Percentiles rank a stretch among this genome's conserved stretches.
These are phyloP conservation scores for Brachyrhaphis roseni DNA, from an alignment of 2,797 vertebrate species.

Conservation along the genomic window DNA sequence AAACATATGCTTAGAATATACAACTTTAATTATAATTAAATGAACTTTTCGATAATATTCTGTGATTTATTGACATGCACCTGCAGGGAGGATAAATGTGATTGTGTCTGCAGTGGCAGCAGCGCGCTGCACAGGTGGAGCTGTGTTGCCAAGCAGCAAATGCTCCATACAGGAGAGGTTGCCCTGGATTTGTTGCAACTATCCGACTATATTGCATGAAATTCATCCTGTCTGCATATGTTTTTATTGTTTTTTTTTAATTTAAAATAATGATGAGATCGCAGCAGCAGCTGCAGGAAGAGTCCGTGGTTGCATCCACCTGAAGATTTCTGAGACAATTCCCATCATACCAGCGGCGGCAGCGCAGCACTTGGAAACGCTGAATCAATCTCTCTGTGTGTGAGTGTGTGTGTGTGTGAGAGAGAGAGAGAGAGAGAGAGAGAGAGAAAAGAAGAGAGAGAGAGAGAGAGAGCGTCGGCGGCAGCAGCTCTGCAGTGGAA, in stretches of 20 bases:
- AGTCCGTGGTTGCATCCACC: slow-evolving; percentile 67
- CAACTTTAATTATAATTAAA: neutral
- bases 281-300: neutral
- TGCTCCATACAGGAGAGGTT: slow-evolving; percentile 45
- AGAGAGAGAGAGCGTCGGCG: slow-evolving; percentile 51
- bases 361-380: slow-evolving; percentile 70
- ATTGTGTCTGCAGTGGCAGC: slow-evolving; percentile 37
- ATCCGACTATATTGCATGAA: neutral
- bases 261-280: neutral
- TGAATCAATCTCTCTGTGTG: slow-evolving; percentile 68
- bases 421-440: slow-evolving; percentile 37
- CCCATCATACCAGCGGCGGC: slow-evolving; percentile 62
- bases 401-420: neutral
- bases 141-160: slow-evolving; percentile 68
- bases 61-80: neutral
- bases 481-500: slow-evolving; percentile 79
- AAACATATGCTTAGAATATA: neutral
- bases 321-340: slow-evolving; percentile 71
- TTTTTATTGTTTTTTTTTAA: neutral
- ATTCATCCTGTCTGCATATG: neutral
- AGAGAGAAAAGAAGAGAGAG: slow-evolving; percentile 24
- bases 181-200: slow-evolving; percentile 22
- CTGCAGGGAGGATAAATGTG: slow-evolving; percentile 1
- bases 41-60: neutral
- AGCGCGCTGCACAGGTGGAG: slow-evolving; percentile 62